A percentile compares a stretch with the other conserved stretches of the same genome.
Conservation (phyloP, 1,140 invertebrate species). For the Cyrtorhinus lividipennis region DNA sequence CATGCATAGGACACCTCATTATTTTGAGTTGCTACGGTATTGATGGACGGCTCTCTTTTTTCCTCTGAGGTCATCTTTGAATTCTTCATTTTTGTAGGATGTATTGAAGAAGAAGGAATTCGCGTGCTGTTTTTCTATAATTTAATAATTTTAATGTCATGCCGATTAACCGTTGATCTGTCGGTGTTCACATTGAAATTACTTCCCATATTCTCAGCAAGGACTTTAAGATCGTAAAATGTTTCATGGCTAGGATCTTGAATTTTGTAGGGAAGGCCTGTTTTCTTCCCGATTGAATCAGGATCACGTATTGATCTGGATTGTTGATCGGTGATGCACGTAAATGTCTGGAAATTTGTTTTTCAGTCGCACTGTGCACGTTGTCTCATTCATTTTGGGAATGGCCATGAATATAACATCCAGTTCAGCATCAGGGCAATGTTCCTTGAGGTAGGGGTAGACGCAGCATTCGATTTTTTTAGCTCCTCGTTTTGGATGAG, state of each 20-base stretch:
- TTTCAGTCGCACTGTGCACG: conserved; percentile 29
- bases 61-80: too few species aligned
- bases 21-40: too few species aligned
- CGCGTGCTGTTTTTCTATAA: not conserved
- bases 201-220: conserved; percentile 1
- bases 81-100: conserved; percentile 1
- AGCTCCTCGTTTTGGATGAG: not conserved
- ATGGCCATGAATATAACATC: conserved; percentile 26
- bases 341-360: conserved; percentile 25
- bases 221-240: conserved; percentile 13
- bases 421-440: too few species aligned
- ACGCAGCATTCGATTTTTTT: not conserved
- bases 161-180: not conserved
- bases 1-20: too few species aligned
- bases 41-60: too few species aligned
- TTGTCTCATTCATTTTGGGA: conserved; percentile 32
- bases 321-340: conserved; percentile 29
- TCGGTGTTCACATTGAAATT: conserved; percentile 14
- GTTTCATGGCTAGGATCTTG: not conserved
- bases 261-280: not conserved
- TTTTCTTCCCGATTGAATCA: conserved; percentile 8
- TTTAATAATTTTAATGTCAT: conserved; percentile 4
- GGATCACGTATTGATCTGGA: conserved; percentile 18
- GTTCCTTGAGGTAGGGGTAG: not conserved
- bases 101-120: conserved; percentile 5